Base-by-base conservation (phyloP, 92 coral and sea anemone genomes). In the Phymanthus crucifer region DNA sequence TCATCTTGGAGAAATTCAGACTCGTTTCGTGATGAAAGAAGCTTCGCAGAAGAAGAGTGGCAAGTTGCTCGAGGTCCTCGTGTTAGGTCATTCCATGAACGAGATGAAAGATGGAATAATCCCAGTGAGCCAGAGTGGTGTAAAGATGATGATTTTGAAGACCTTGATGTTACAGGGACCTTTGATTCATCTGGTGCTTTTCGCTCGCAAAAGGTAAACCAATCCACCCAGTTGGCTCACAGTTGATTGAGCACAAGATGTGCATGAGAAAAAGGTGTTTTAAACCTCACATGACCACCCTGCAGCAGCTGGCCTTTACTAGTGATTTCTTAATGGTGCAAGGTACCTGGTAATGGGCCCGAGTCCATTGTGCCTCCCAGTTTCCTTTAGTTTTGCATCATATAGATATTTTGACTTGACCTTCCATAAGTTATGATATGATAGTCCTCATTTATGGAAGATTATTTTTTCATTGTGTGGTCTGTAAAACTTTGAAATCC, bases 121-220 rank as follows among this genome's bases (percentile, higher is more conserved):
- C 74, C 87, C 2, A 82, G 68, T 81, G 97, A 90, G 26, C 98
- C 99, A 2, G 99, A 95, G 71, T 93, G 99, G 98, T 93, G 99
- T 75, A 90, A 89, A 80, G 89, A 90, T 27, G 99, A 95, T 72
- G 81, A 68, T 48, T 56, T 75, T 17, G 95, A 89, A n/a, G 99
- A 95, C 71, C 87, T 94, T 45, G 86, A 84, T 24, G 86, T 83
- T 4, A 88, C 91, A 18, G 99, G 99, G 14, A 89, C 98, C 27
- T 95, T 95, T 91, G 99, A 95, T 73, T 85, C 98, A 26, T 87
- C 95, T 9, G 99, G 99, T 8, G 99, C 99, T 23, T 95, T 95
- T 80, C 87, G 93, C 66, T 84, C 88, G 14, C 83, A 80, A 32
- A 95, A 91, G 97, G 98, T 57, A 19, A 58, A 12, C 64, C 34